These are phyloP conservation scores for Achlya flavicornis DNA, from an alignment of 2,888 invertebrate genomes.

Conservation along the genomic window DNA sequence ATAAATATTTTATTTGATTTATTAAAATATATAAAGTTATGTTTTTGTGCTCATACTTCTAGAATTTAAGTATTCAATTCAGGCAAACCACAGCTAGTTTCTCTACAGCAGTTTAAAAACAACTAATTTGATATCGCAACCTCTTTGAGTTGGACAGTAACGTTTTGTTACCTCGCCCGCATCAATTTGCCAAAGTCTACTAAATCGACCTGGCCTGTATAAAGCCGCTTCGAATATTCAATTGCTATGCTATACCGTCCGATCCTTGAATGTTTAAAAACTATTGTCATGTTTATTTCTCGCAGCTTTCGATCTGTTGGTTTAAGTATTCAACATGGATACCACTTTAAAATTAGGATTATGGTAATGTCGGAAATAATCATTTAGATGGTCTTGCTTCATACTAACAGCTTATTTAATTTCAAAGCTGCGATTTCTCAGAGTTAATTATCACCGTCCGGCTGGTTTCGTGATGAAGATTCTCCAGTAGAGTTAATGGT, in stretches of 20 bases:
- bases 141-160: conserved; percentile 30
- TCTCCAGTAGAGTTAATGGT: conserved; percentile 28
- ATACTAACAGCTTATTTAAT: conserved; percentile 15
- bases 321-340: not conserved
- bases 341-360: not conserved
- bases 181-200: conserved; percentile 51
- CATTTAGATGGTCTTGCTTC: not conserved
- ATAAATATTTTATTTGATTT: no score
- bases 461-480: conserved; percentile 34
- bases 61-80: no score
- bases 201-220: conserved; percentile 24
- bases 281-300: no score
- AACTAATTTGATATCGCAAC: conserved; percentile 4
- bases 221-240: conserved; percentile 32
- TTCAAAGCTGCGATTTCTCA: conserved; percentile 16
- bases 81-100: no score
- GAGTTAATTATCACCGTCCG: conserved; percentile 38
- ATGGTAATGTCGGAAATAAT: not conserved
- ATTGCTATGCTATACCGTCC: conserved; percentile 18
- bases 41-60: no score
- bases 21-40: no score
- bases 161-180: conserved; percentile 53
- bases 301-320: not conserved
- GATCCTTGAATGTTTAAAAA: not conserved
- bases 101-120: not conserved